Base-by-base conservation (phyloP, 2,113 vertebrate genomes). In the Aspiorhynchus laticeps region DNA sequence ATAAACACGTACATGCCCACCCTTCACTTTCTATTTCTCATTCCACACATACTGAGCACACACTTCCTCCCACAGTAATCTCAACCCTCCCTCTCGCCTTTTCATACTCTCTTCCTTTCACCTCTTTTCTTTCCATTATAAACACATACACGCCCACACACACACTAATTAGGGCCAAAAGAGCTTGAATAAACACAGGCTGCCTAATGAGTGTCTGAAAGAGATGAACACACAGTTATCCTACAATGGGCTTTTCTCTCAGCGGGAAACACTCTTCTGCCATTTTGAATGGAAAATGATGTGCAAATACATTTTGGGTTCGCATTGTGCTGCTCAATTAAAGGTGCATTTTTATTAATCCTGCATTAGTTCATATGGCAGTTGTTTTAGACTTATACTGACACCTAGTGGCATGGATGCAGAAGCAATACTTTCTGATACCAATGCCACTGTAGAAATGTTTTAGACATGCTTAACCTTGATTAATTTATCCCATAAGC, bases 111-210 rank as follows among this genome's bases (percentile, higher is more conserved):
- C 77, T 59, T 26, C 26, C 38, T 48, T 82, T 82, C 61, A 31
- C 26, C 38, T 48, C 80, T 67, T 65, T 82, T 31, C 38, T 67
- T 67, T 67, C 41, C 8, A 48, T 67, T 82, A 74, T 33, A 14
- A 33, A 56, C 43, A 71, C 81, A 74, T 36, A 28, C 67, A 84
- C 46, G 8, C 48, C 46, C 69, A 28, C 69, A 56, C 48, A 53
- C 84, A 31, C 56, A 83, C 85, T 92, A 91, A 93, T 88, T 91
- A 91, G 89, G 63, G 81, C 80, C 83, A 17, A 46, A 85, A 87
- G 41, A 86, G 86, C 84, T 71, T 74, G 74, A 87, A 86, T 81
- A 89, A 91, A 92, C 90, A 90, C 88, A 87, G 17, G 21, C 31
- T 51, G 43, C 33, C 36, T 46, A 73, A 26, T 67, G 63, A 63